Base-by-base conservation (phyloP, 1,140 invertebrate species). In the Rhyacophila brunnea region DNA sequence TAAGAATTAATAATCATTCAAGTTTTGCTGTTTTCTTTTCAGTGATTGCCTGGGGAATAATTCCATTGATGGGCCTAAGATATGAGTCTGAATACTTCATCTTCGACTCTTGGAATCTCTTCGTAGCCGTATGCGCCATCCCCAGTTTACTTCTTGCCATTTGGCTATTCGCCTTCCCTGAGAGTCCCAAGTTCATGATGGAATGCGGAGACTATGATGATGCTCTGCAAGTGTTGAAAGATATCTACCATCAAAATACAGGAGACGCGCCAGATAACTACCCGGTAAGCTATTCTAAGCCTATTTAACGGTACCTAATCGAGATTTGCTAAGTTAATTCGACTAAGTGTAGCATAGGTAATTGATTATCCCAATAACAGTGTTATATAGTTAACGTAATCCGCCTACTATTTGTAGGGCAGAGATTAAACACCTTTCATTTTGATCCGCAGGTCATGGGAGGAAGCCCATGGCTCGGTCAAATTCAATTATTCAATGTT, bases 121-220 rank as follows among this genome's bases (percentile, higher is more conserved):
- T 89, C 68, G 86, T 89, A 1, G 80, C 84, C 0, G 74, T 86
- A 0, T 87, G 86, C 68, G 83, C 85, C 1, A 64, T 88, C 1
- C 87, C 87, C 0, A 87, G 82, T 20, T 72, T 83, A 3, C 64
- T 85, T 52, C 75, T 87, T 9, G 84, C 82, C 15, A 74, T 86
- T 20, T 90, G 81, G 80, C 78, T 92, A 1, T 79, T 89, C 52
- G 80, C 83, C 19, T 91, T 93, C 74, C 91, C 91, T 2, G 91
- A 93, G 73, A 93, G 90, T 71, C 91, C 91, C 1, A 92, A 92
- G 69, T 93, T 90, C 70, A 80, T 91, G 48, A 80, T 93, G 62
- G 86, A 89, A 67, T 86, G 85, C 69, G 87, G 89, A 43, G 83
- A 88, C 68, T 81, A 87, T 17, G 85, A 90, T 11, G 86, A 87